Conservation (phyloP, 2,888 invertebrate species). For the Stratiomys singularior region DNA sequence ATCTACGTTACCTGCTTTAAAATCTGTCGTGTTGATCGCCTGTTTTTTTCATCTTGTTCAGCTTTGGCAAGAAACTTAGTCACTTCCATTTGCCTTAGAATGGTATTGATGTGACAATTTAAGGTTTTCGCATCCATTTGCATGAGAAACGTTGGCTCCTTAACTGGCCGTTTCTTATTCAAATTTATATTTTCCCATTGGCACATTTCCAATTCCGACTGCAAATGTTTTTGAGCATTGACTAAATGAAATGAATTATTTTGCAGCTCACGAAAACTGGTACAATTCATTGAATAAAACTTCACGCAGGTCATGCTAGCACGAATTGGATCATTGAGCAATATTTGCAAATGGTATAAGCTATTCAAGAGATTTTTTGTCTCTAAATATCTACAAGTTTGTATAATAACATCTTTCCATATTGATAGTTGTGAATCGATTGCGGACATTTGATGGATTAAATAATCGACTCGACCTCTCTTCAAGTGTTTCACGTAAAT, state of each 20-base stretch:
- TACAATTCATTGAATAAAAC: slow-evolving; percentile 74
- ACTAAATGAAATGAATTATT: slow-evolving; percentile 68
- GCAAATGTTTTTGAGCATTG: slow-evolving; percentile 74
- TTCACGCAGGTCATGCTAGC: slow-evolving; percentile 84
- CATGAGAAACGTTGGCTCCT: slow-evolving; percentile 72
- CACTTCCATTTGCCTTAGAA: slow-evolving; percentile 83
- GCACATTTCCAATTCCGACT: slow-evolving; percentile 70
- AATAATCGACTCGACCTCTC: slow-evolving; percentile 70
- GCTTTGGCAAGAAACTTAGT: slow-evolving; percentile 76
- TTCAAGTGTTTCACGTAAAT: slow-evolving; percentile 77
- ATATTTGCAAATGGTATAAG: slow-evolving; percentile 79
- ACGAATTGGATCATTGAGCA: slow-evolving; percentile 77
- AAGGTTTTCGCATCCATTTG: slow-evolving; percentile 78
- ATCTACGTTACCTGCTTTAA: slow-evolving; percentile 46
- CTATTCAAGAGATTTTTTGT: slow-evolving; percentile 74
- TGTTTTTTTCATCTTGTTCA: slow-evolving; percentile 68
- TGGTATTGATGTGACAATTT: slow-evolving; percentile 80
- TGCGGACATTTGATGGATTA: slow-evolving; percentile 73
- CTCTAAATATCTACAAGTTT: slow-evolving; percentile 78
- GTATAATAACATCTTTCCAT: slow-evolving; percentile 78
- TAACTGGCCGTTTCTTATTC: slow-evolving; percentile 60
- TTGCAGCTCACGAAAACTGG: slow-evolving; percentile 69
- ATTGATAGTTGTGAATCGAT: slow-evolving; percentile 74
- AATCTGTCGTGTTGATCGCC: slow-evolving; percentile 39
- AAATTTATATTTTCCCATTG: slow-evolving; percentile 67